Base-by-base conservation (phyloP, 2,888 invertebrate genomes). In the Lissocephala sabroskyi region DNA sequence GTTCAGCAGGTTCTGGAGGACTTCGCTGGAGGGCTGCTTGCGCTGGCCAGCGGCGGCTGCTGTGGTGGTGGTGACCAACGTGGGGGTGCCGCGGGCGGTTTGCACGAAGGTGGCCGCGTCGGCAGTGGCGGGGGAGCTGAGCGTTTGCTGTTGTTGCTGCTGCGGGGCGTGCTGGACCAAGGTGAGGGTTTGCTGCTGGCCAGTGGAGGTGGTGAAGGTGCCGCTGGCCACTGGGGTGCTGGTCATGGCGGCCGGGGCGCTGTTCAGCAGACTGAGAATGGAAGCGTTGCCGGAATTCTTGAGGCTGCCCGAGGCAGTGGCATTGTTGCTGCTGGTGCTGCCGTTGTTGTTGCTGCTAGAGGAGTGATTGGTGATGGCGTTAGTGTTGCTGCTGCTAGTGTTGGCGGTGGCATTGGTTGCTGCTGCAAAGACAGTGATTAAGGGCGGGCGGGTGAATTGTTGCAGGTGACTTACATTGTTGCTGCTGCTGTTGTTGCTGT, bases 181-280 rank as follows among this genome's bases (percentile, higher is more conserved):
- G 3, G 83, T 79, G 42, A 81, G 62, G 10, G 63, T 75, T 40
- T 70, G 77, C 44, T 77, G 79, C 41, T 80, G 78, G 5, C 80
- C 79, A 1, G 79, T 67, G 10, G 81, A 74, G 7, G 79, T 59
- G 2, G 80, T 82, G 39, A 84, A 71, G 55, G 85, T 81, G 79
- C 86, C 80, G 82, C 82, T 79, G 49, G 87, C 86, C 35, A 87
- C 86, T 7, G 88, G 87, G 30, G 87, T 86, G 68, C 88, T 90
- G 2, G 90, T 90, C 89, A 89, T 89, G 50, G 91, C 90, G 51
- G 91, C 91, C 33, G 92, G 92, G 18, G 91, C 90, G 77, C 92
- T 92, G 82, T 93, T 93, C 52, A 93, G 83, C 45, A 93, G 84
- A 84, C 92, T 93, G 54, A 92, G 86, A 75, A 93, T 93, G 7